These are phyloP conservation scores for Enteromius trimaculatus DNA, from an alignment of 2,797 vertebrate species.

Conservation along the genomic window DNA sequence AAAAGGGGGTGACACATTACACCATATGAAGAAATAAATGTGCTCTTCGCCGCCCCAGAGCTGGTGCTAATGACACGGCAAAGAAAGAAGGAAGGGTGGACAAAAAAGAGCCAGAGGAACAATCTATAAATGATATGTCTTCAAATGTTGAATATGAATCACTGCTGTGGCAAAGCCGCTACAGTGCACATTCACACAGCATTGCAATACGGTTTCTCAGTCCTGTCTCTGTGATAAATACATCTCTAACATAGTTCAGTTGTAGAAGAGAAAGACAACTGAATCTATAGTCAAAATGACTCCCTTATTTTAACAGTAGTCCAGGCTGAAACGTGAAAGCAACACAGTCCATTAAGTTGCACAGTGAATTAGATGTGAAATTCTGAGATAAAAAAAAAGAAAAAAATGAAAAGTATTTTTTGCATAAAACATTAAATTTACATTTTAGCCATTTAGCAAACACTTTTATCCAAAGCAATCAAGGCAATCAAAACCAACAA, in stretches of 20 bases:
- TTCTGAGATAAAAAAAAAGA: not conserved
- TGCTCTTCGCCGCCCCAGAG: constrained; percentile 53
- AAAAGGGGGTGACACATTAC: constrained; percentile 65
- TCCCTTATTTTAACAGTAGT: not conserved
- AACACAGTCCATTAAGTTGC: not conserved
- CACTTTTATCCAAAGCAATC: too few relatives aligned
- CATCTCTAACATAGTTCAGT: not conserved
- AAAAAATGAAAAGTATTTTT: too few relatives aligned
- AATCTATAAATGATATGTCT: constrained; percentile 49
- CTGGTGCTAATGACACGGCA: constrained; percentile 58
- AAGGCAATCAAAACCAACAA: too few relatives aligned
- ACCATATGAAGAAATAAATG: constrained; percentile 70
- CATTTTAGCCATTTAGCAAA: too few relatives aligned
- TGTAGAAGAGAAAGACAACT: too few relatives aligned
- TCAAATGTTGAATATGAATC: constrained; percentile 25
- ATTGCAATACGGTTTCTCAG: not conserved
- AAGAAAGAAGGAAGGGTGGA: constrained; percentile 30
- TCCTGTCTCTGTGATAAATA: not conserved
- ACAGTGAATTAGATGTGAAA: not conserved
- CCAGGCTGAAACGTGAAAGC: not conserved
- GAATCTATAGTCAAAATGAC: not conserved
- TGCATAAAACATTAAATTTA: too few relatives aligned
- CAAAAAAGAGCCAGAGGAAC: constrained; percentile 39
- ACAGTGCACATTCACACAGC: not conserved
- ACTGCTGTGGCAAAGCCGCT: not conserved